Percentiles rank a stretch among this genome's conserved stretches.
Evolutionary conservation across 2,113 vertebrate species (phyloP).

Genomic region (Varanus salvator): DNA sequence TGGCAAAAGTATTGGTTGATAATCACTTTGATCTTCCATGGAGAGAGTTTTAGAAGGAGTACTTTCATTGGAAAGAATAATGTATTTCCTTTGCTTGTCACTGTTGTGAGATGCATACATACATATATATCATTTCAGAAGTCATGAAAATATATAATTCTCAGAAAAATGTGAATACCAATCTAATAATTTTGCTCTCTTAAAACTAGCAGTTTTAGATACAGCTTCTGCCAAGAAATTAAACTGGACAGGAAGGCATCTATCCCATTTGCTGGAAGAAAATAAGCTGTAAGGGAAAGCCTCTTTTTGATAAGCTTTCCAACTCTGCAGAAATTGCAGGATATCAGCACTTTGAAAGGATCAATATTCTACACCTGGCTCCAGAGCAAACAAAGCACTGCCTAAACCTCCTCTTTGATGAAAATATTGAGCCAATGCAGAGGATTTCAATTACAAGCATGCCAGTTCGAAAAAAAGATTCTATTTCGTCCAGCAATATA

Average conservation of each 20-base stretch:
- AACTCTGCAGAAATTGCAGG: constrained; percentile 49
- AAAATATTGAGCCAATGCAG: constrained; percentile 50
- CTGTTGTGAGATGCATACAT: background rate
- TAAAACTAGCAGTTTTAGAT: background rate
- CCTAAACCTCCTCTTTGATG: constrained; percentile 29
- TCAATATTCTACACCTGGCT: constrained; percentile 50
- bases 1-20: background rate
- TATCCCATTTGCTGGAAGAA: constrained; percentile 31
- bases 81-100: background rate
- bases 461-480: constrained; percentile 34
- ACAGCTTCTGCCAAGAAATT: constrained; percentile 29
- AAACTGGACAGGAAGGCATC: constrained; percentile 12
- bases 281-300: background rate
- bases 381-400: constrained; percentile 49
- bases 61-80: background rate
- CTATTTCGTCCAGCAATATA: constrained; percentile 44
- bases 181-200: background rate
- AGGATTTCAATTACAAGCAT: constrained; percentile 45
- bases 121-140: background rate
- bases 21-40: background rate
- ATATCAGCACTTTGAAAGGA: constrained; percentile 59
- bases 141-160: background rate
- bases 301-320: constrained; percentile 46
- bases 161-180: constrained; percentile 18
- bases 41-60: background rate